These are phyloP conservation scores for Stegana nigrithorax DNA, from an alignment of 2,888 invertebrate genomes.

Conservation along the genomic window DNA sequence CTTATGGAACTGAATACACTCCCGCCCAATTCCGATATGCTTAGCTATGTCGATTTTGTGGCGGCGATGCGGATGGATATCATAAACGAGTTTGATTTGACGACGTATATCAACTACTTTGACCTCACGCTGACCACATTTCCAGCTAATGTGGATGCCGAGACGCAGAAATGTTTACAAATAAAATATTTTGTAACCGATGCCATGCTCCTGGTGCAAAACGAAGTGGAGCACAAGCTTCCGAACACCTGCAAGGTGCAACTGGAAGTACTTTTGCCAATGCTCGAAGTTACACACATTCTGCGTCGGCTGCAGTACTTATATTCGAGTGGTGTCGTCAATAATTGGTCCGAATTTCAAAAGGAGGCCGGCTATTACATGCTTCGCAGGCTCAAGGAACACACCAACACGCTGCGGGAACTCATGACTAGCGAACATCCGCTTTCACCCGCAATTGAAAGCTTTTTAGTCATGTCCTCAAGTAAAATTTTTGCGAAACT, in stretches of 20 bases:
- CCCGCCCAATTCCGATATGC: slow-evolving; percentile 26
- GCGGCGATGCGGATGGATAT: slow-evolving; percentile 53
- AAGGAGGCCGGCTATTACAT: no score
- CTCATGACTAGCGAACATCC: neutral
- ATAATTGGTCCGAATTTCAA: no score
- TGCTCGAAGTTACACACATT: slow-evolving; percentile 47
- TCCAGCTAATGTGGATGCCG: slow-evolving; percentile 36
- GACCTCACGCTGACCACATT: slow-evolving; percentile 25
- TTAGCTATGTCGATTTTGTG: slow-evolving; percentile 44
- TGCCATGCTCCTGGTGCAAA: no score
- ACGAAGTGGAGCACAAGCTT: no score
- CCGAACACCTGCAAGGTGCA: no score
- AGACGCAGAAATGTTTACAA: slow-evolving; percentile 51
- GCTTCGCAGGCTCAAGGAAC: slow-evolving; percentile 27
- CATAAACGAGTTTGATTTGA: slow-evolving; percentile 36
- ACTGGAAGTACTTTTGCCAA: no score
- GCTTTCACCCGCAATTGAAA: slow-evolving; percentile 11
- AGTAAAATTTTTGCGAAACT: no score
- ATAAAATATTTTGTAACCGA: slow-evolving; percentile 44
- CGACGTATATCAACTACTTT: slow-evolving; percentile 34
- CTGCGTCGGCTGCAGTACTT: slow-evolving; percentile 47
- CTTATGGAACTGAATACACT: slow-evolving; percentile 31
- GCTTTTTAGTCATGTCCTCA: no score
- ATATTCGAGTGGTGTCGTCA: no score
- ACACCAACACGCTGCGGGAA: neutral